Percentiles rank a stretch among this genome's conserved stretches.
These are phyloP conservation scores for Heloderma charlesbogerti DNA, from an alignment of 2,113 vertebrate species.

Conservation along the genomic window DNA sequence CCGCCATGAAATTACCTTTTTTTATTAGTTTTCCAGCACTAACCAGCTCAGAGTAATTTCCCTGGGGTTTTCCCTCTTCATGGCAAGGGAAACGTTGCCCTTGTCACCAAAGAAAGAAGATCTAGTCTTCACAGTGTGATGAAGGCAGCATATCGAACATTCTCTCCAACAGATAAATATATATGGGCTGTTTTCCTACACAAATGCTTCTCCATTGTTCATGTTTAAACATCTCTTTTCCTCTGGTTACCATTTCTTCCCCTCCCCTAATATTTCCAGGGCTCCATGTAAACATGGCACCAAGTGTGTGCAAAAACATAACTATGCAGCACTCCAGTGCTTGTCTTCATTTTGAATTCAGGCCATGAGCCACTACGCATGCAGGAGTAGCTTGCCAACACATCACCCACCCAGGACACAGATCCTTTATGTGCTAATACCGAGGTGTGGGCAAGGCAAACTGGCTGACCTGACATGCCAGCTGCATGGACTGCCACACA, in stretches of 20 bases:
- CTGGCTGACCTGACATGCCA: too few species aligned
- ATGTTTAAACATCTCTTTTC: background rate
- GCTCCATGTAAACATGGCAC: too few species aligned
- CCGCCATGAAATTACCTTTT: constrained; percentile 36
- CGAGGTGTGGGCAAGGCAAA: background rate
- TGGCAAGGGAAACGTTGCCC: constrained; percentile 14
- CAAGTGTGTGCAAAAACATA: too few species aligned
- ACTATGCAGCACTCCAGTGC: background rate
- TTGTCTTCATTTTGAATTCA: background rate
- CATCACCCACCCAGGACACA: background rate
- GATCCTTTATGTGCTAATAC: background rate
- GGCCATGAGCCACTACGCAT: background rate
- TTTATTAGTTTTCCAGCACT: constrained; percentile 36
- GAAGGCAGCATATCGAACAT: background rate
- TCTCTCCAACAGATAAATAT: background rate
- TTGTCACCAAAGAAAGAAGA: background rate
- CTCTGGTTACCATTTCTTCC: background rate
- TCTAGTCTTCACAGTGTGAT: background rate
- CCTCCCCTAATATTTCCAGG: background rate
- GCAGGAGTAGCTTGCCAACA: background rate
- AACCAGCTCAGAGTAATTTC: constrained; percentile 39
- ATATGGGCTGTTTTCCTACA: background rate
- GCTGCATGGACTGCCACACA: too few species aligned
- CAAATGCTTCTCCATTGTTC: background rate
- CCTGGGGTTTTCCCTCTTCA: background rate